Base-by-base conservation (phyloP, 2,113 vertebrate genomes). In the rabbit (Oryctolagus cuniculus) region DNA sequence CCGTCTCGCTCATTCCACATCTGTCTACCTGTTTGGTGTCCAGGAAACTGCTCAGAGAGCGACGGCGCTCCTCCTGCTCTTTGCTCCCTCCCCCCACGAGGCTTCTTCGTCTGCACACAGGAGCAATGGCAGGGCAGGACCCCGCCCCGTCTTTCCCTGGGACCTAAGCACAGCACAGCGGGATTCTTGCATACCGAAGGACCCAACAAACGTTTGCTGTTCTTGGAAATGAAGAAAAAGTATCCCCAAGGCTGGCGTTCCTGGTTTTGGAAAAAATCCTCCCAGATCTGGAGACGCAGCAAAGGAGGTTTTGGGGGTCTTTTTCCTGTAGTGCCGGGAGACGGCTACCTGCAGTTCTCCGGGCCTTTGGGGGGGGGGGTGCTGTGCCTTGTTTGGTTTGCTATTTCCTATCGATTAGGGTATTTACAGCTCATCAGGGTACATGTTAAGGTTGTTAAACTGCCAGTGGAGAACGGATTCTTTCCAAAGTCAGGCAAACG, bases 1-100 rank as follows among this genome's bases (percentile, higher is more conserved):
- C 96, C 88, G 53, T 97, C 97, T 93, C 84, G 27, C 94, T 96
- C 97, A 83, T 82, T 87, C 95, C 81, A 91, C 90, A 95, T 95
- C 95, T 96, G 97, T 97, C 96, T 73, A 90, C 80, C 94, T 90
- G 38, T 19, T 21, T 58, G 15, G 19, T 97, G 97, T 97, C 95
- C 77, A 96, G 91, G 93, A 95, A 97, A 95, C 94, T 89, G 83
- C 87, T 95, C 87, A 34, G 77, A 73, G 70, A 95, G 78, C 27
- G 79, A 16, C 70, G 77, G 13, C 70, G 74, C 80, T 95, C 90
- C 78, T 73, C 55, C 70, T 49, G 27, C 55, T 51, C 74, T 6
- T 5, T 27, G 38, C 7, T 6, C 10, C 25, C 27, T n/a, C 70
- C 84, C 21, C 81, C 83, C 89, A 80, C 84, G n/a, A 29, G 63